Base-by-base conservation (phyloP, 2,888 invertebrate species). In the Acrocera orbiculus region DNA sequence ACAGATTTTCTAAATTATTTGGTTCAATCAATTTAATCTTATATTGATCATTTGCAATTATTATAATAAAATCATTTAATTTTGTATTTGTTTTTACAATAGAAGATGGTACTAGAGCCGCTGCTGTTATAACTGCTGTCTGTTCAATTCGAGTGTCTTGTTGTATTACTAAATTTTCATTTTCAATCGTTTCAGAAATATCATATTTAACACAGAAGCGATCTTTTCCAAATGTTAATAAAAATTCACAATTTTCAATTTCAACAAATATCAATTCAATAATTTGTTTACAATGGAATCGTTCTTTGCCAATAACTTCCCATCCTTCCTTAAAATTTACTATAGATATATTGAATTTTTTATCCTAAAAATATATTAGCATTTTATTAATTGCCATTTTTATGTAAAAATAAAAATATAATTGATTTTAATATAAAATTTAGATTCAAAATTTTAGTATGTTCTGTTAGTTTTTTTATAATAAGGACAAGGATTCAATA, bases 1-100 rank as follows among this genome's bases (percentile, higher is more conserved):
- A 62, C 36, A 73, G 58, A n/a, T 72, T 71, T 64, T 70, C 69
- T 35, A 69, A 70, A 1, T 73, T 73, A 3, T 56, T 53, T 32
- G 69, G 64, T 52, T 76, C 73, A 30, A 74, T 54, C 29, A 76
- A 56, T 52, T 76, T 78, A 47, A 73, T 73, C 56, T 82, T 82
- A 49, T 64, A 66, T 73, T 75, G 55, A 33, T 32, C 26, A 32
- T 42, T 39, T 6, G 40, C 40, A 5, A 32, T 35, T 2, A 44
- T 9, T n/a, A 44, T 32, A 17, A 40, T 28, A 9, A 34, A 8
- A 4, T 15, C 28, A 25, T 35, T 14, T 3, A 25, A 25, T 9
- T 30, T 27, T 14, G 35, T 29, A 25, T 35, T 30, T 10, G 26
- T 35, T 14, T 19, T 6, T 8, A 36, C 26, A n/a, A 35, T 30